Conservation (phyloP, 2,888 invertebrate genomes). For the Leucophenga montana region DNA sequence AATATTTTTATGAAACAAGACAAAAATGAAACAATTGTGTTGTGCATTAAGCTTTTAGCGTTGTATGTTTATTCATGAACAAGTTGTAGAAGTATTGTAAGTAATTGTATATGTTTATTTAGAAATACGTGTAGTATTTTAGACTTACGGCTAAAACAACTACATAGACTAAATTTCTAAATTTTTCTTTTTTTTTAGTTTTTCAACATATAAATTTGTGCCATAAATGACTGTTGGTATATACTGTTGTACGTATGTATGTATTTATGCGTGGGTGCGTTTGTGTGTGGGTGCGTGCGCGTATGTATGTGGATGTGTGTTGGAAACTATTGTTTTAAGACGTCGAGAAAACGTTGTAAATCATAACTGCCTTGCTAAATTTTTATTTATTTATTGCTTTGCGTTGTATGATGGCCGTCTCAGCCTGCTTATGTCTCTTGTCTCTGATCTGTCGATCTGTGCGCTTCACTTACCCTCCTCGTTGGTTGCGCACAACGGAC, state of each 20-base stretch:
- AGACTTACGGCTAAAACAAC: conserved; percentile 24
- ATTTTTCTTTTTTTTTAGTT: neutral
- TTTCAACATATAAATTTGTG: neutral
- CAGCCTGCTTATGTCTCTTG: conserved; percentile 29
- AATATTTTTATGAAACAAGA: too few species aligned
- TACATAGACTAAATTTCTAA: conserved; percentile 5
- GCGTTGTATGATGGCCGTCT: conserved; percentile 31
- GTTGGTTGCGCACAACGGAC: conserved; percentile 82
- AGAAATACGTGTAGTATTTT: conserved; percentile 15
- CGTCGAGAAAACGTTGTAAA: conserved; percentile 44
- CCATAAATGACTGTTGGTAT: neutral
- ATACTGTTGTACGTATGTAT: neutral
- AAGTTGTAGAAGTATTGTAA: conserved; percentile 1
- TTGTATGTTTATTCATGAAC: conserved; percentile 16
- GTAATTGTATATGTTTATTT: neutral
- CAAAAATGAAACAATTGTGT: conserved; percentile 23
- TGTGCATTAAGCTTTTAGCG: conserved; percentile 4
- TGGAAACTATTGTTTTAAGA: conserved; percentile 48
- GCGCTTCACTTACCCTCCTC: conserved; percentile 79
- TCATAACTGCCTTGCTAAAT: neutral
- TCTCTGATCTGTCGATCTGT: conserved; percentile 34
- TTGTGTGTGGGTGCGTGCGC: conserved; percentile 37
- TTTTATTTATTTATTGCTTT: conserved; percentile 26
- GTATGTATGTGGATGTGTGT: conserved; percentile 41
- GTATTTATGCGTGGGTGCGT: conserved; percentile 20